Evolutionary conservation across 2,888 invertebrate genomes (phyloP).

Genomic region (Balanococcus diminutus): DNA sequence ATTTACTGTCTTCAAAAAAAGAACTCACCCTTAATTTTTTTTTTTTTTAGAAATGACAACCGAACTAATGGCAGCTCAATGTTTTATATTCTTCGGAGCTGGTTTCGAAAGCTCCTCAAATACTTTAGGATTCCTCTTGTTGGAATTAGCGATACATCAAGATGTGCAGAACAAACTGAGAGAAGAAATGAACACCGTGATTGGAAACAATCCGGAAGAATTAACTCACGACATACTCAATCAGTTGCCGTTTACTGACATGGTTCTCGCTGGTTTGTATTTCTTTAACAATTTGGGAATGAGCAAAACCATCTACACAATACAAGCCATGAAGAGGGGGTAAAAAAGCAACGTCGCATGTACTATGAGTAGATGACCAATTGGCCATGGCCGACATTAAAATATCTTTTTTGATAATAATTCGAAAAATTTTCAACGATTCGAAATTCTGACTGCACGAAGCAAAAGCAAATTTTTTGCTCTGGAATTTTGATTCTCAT

Average conservation of each 20-base stretch:
- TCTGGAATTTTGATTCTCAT: no score
- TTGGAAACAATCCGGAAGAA: not conserved
- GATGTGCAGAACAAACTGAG: not conserved
- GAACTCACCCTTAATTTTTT: not conserved
- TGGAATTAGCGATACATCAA: not conserved
- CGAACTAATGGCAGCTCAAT: not conserved
- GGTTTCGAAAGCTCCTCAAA: not conserved
- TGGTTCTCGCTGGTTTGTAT: not conserved
- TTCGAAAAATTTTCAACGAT: no score
- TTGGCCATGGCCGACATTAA: no score
- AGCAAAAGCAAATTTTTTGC: no score
- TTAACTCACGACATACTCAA: not conserved
- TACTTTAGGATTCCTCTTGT: not conserved
- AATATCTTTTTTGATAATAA: no score
- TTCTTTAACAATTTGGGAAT: no score
- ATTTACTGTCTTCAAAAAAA: no score
- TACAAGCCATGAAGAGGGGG: no score
- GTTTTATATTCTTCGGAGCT: conserved; percentile 23
- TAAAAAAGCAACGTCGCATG: no score
- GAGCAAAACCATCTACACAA: no score
- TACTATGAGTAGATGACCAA: no score
- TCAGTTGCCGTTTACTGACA: not conserved
- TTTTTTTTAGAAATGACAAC: not conserved
- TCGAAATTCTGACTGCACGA: no score
- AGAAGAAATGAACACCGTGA: not conserved